Evolutionary conservation across 2,113 vertebrate genomes (phyloP), one percentile per base, ranked within the genome.

Genomic region (Aplodontia rufa): DNA sequence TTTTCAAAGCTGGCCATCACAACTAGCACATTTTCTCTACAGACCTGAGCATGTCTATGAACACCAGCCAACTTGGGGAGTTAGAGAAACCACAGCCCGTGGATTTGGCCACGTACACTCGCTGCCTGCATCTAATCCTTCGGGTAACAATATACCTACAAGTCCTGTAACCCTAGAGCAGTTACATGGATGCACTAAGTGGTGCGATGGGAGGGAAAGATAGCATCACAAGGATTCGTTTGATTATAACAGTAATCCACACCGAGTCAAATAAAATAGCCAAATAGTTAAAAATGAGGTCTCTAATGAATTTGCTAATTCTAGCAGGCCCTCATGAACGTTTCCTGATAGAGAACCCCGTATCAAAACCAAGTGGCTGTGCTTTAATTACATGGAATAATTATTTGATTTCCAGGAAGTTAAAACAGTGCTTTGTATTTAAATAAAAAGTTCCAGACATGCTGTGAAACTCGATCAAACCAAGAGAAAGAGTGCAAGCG

Each of bases 141-240:
- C 11, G 66, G 93, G 97, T 97, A 97, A 98, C 91, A 17, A 13
- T 94, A 97, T 37, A 82, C 93, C 91, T 35, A 42, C 88, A 81
- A 55, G n/a, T 81, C 78, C 92, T 76, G 97, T 94, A 97, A 98
- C 28, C 96, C 89, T 97, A 97, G 97, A 96, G 95, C 96, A 75
- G 91, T 62, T 95, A 96, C 96, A 96, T 58, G 96, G 97, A 94
- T 94, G 96, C 94, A 91, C 95, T 97, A 97, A 98, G 97, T 97
- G 97, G 91, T 97, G 96, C 55, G 96, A 98, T 98, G 78, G 96
- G 71, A 95, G 83, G 69, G 45, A 45, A 69, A 96, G 97, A 98
- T 97, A 96, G 89, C 86, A 90, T 76, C 95, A 97, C 97, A 97
- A 97, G 97, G 97, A 96, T 97, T 95, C 96, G 93, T 97, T 97